Conservation (phyloP, 1,140 invertebrate genomes). For the Papilio polyxenes region DNA sequence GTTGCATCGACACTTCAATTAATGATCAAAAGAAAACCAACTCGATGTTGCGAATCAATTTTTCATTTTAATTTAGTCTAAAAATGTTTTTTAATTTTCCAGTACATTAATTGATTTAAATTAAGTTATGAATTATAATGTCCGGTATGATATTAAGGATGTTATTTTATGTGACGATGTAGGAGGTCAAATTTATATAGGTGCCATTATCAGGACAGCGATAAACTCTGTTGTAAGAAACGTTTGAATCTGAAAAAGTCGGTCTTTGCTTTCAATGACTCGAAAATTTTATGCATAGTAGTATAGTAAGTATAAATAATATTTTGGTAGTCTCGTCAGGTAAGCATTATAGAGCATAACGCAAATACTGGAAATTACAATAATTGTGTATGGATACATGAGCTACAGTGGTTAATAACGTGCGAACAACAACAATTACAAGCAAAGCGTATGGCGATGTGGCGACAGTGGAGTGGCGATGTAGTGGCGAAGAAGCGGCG, state of each 20-base stretch:
- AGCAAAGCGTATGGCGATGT: background rate
- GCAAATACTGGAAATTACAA: too few species aligned
- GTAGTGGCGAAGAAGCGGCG: constrained; percentile 58
- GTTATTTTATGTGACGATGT: too few species aligned
- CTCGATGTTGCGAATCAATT: constrained; percentile 39
- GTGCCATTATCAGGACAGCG: background rate
- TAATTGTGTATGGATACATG: background rate
- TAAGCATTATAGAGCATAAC: too few species aligned
- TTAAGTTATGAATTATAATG: background rate
- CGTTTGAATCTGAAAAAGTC: background rate
- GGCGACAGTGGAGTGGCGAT: constrained; percentile 29
- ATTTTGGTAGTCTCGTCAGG: too few species aligned
- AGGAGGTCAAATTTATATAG: background rate
- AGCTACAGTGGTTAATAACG: background rate
- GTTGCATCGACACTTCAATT: constrained; percentile 69
- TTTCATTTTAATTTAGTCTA: constrained; percentile 42
- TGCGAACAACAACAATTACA: constrained; percentile 37
- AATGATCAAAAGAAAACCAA: constrained; percentile 56
- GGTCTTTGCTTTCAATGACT: background rate
- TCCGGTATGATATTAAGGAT: too few species aligned
- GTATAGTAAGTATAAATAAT: too few species aligned
- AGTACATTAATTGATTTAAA: background rate
- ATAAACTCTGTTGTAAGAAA: background rate
- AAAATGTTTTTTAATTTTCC: background rate
- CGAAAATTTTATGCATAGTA: background rate